Percentiles rank a stretch among this genome's conserved stretches.
Evolutionary conservation across 2,797 vertebrate species (phyloP).

Genomic region (Periophthalmus magnuspinnatus): DNA sequence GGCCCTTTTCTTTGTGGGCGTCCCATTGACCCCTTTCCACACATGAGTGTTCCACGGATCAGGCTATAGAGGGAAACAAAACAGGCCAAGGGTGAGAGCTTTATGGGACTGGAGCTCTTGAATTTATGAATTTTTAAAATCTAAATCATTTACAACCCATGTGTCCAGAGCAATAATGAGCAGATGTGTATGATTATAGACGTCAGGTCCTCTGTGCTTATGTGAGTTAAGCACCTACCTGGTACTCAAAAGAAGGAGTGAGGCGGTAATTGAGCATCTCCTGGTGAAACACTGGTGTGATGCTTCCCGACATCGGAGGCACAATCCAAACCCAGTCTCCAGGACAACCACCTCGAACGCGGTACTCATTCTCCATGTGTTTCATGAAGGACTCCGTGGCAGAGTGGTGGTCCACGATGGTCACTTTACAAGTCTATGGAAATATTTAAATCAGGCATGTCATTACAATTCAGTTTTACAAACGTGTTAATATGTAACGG

Average conservation of each 20-base stretch:
- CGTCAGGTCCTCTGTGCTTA: too few species aligned
- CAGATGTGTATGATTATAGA: not conserved
- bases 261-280: slow-evolving; percentile 99
- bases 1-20: slow-evolving; percentile 93
- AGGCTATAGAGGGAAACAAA: slow-evolving; percentile 64
- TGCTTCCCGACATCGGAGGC: slow-evolving; percentile 97
- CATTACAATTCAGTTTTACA: not conserved
- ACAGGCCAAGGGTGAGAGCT: not conserved
- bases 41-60: slow-evolving; percentile 94
- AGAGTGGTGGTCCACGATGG: slow-evolving; percentile 98
- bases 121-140: not conserved
- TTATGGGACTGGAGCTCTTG: too few species aligned
- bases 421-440: slow-evolving; percentile 89
- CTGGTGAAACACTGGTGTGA: slow-evolving; percentile 97
- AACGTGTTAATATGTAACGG: not conserved
- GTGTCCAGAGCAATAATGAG: not conserved
- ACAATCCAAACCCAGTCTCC: slow-evolving; percentile 99
- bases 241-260: slow-evolving; percentile 96
- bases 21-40: slow-evolving; percentile 96
- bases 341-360: slow-evolving; percentile 93
- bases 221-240: too few species aligned
- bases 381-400: slow-evolving; percentile 99
- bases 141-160: not conserved
- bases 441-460: not conserved
- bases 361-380: slow-evolving; percentile 97